These are phyloP conservation scores for Argya squamiceps DNA, from an alignment of 2,797 vertebrate genomes.

Conservation along the genomic window DNA sequence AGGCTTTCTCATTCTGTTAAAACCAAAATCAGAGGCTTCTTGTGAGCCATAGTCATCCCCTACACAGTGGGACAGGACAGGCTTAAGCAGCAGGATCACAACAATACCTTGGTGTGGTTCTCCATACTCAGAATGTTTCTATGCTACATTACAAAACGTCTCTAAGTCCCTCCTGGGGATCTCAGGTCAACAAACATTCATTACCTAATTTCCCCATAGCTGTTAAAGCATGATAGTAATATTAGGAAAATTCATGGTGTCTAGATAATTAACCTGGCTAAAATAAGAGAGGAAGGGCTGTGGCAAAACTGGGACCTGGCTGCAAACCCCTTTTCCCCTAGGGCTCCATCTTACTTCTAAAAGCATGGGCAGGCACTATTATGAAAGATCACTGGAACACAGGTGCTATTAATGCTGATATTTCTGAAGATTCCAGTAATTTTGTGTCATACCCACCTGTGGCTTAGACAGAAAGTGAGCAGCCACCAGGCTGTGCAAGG, in stretches of 20 bases:
- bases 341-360: neutral
- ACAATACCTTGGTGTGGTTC: fast-evolving
- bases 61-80: neutral
- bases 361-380: neutral
- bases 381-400: neutral
- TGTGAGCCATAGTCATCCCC: neutral
- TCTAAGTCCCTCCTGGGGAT: neutral
- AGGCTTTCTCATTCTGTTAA: neutral
- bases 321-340: neutral
- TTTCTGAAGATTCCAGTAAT: neutral
- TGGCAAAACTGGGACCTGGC: neutral
- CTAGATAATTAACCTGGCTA: neutral
- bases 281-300: neutral
- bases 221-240: neutral
- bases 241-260: neutral
- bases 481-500: fast-evolving
- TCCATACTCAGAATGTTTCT: neutral
- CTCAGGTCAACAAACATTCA: neutral
- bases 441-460: neutral
- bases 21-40: neutral
- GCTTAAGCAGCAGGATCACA: neutral
- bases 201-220: neutral
- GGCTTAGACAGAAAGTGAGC: neutral
- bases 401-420: neutral
- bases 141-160: neutral